Evolutionary conservation across 2,113 vertebrate genomes (phyloP).

Genomic region (Gobius niger): DNA sequence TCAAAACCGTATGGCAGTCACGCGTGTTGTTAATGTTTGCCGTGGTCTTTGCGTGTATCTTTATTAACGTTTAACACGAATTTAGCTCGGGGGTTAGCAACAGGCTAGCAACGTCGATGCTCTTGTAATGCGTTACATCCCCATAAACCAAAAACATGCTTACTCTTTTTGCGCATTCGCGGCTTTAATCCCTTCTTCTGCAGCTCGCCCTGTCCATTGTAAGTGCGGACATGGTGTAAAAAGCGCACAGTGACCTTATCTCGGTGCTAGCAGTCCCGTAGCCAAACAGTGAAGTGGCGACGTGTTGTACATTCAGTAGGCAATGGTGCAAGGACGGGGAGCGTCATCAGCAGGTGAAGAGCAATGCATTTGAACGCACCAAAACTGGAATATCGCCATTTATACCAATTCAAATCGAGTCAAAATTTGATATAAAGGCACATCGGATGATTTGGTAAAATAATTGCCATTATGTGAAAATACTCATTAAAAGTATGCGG

Average conservation of each 20-base stretch:
- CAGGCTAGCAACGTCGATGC: slow-evolving; percentile 45
- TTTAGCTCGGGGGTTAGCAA: slow-evolving; percentile 34
- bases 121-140: not conserved
- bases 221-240: not conserved
- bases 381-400: not conserved
- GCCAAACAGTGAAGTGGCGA: slow-evolving; percentile 55
- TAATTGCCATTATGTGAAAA: not conserved
- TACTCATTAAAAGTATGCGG: not conserved
- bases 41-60: not conserved
- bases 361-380: slow-evolving; percentile 21
- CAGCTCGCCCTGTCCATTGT: not conserved
- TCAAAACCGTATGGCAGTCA: slow-evolving; percentile 14
- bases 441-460: not conserved
- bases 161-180: not conserved
- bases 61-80: not conserved
- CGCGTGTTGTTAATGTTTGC: not conserved
- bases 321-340: slow-evolving; percentile 67
- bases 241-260: slow-evolving; percentile 16
- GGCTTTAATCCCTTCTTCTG: not conserved
- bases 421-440: fast-evolving
- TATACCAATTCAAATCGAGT: not conserved
- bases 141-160: not conserved
- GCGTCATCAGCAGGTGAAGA: slow-evolving; percentile 66
- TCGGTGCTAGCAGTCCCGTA: slow-evolving; percentile 67
- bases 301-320: slow-evolving; percentile 64